Base-by-base conservation (phyloP, 2,797 vertebrate genomes). In the Eulemur rubriventer region DNA sequence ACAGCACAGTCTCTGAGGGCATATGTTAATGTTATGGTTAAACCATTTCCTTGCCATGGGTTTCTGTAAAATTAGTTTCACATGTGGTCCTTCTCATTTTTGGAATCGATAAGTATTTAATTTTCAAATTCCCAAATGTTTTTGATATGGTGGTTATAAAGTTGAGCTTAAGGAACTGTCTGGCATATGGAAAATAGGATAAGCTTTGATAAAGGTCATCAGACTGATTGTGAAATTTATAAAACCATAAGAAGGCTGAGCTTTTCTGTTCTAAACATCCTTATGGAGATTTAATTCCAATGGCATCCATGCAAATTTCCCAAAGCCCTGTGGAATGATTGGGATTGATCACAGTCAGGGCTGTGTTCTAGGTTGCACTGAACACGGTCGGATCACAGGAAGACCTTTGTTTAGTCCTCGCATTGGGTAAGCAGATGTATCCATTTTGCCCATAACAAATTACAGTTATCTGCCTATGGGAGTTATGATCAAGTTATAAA, bases 221-320 rank as follows among this genome's bases (percentile, higher is more conserved):
- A 22, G 61, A 95, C 72, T 61, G 75, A 65, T 12, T 90, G 57
- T 85, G 72, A 90, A 95, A 86, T 95, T 85, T 94, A 57, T 80
- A 94, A 88, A 95, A 38, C 33, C 52, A 0, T 63, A 28, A 38
- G 67, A 95, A 61, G 57, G 12, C 50, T 91, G 33, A 48, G 20
- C 1, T 52, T 75, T 81, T 72, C 35, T 69, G 16, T 35, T 95
- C 13, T 33, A 76, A 76, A 94, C 43, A 46, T 69, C 41, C 48
- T 97, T 80, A 65, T 16, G 20, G 67, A 96, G n/a, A 91, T 55
- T 94, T 88, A 85, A 96, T 95, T 92, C 83, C 88, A 91, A 35
- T 78, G 92, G 90, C 52, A 92, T 89, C 70, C 85, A 48, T 95
- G 91, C 48, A 95, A 94, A 88, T 94, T 95, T 94, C 38, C 41